Percentiles rank a stretch among this genome's conserved stretches.
Evolutionary conservation across 1,140 invertebrate genomes (phyloP).

Genomic region (Ceratina calcarata): DNA sequence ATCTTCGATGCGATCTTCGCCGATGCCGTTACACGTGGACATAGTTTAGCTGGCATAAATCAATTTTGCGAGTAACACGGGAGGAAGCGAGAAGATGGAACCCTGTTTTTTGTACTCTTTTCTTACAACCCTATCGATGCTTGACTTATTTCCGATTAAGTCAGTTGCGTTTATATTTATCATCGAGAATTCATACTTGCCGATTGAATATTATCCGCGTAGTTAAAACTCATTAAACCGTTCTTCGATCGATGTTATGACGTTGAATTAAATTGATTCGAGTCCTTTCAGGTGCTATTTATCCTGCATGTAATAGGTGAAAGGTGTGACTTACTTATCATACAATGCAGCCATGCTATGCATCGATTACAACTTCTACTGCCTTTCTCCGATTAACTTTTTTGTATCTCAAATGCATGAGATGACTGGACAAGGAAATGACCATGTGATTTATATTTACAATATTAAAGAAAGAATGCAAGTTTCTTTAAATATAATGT

Average conservation of each 20-base stretch:
- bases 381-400: slow-evolving; percentile 12
- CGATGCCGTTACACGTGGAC: slow-evolving; percentile 41
- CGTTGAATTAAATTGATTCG: background rate
- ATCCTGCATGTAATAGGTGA: slow-evolving; percentile 26
- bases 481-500: background rate
- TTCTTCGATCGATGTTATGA: background rate
- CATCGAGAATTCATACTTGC: no score
- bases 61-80: slow-evolving; percentile 43
- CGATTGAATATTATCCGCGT: background rate
- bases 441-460: no score
- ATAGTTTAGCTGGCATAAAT: slow-evolving; percentile 51
- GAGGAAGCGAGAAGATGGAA: slow-evolving; percentile 19
- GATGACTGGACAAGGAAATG: background rate
- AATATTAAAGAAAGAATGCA: background rate
- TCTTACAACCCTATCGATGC: background rate
- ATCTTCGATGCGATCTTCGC: slow-evolving; percentile 32
- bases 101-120: background rate
- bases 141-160: no score
- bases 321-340: slow-evolving; percentile 46
- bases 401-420: background rate
- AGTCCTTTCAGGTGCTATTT: slow-evolving; percentile 7
- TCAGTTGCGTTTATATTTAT: no score
- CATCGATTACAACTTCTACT: slow-evolving; percentile 19
- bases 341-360: slow-evolving; percentile 19
- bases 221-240: background rate